Evolutionary conservation across 2,113 vertebrate species (phyloP).

Genomic region (Peromyscus maniculatus): DNA sequence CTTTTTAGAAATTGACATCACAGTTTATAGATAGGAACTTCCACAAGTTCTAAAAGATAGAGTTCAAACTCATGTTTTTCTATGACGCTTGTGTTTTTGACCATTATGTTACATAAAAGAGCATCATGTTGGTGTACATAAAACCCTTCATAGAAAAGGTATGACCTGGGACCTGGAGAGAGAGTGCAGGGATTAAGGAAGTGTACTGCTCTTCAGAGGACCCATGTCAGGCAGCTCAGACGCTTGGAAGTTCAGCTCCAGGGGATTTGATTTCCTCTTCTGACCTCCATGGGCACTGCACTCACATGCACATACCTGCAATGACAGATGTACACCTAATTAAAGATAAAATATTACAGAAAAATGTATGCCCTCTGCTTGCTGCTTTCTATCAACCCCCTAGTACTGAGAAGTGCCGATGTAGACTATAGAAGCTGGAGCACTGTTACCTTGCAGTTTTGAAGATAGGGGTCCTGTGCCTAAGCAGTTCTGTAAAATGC

Average conservation of each 20-base stretch:
- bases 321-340: neutral
- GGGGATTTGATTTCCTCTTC: neutral
- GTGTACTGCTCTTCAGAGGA: neutral
- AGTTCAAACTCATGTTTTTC: neutral
- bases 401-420: neutral
- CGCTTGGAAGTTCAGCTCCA: neutral
- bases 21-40: slow-evolving; percentile 42
- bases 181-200: neutral
- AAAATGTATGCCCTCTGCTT: neutral
- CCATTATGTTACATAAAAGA: neutral
- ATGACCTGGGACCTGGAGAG: neutral
- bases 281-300: neutral
- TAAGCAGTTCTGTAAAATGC: neutral
- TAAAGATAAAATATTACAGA: neutral
- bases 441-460: neutral
- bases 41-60: neutral
- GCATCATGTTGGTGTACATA: neutral
- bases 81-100: neutral
- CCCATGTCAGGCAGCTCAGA: neutral
- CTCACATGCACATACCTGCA: neutral
- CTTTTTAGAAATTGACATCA: slow-evolving; percentile 37
- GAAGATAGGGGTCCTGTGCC: neutral
- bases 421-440: neutral
- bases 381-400: neutral
- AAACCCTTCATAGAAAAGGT: neutral